Base-by-base conservation (phyloP, 1,140 invertebrate species). In the Ericerus pela region DNA sequence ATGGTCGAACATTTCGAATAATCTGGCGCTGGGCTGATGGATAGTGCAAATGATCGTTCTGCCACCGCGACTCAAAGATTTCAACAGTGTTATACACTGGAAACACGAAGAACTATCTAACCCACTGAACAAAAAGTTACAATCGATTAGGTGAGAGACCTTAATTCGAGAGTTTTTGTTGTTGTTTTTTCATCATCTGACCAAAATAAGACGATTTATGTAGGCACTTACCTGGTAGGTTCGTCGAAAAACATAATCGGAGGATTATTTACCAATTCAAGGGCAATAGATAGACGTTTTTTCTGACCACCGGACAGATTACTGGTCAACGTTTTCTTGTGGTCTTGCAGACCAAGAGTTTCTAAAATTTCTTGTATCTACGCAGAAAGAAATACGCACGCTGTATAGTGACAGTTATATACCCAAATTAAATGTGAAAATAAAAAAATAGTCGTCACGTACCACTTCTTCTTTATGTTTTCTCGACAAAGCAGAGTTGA, bases 161-260 rank as follows among this genome's bases (percentile, higher is more conserved):
- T 36, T 36, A n/a, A 12, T 36, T 36, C 33, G n/a, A n/a, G n/a
- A n/a, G n/a, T n/a, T n/a, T n/a, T n/a, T n/a, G n/a, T n/a, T n/a
- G 5, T 41, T 16, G 16, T 16, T 16, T 41, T 41, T 16, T 5
- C 16, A 55, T 51, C 22, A 47, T 56, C 4, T 11, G 12, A 26
- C 14, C 31, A 3, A 52, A 30, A 12, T 36, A 36, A 30, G 54
- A 26, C 8, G 26, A 24, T 38, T 54, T 22, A 8, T 2, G 30
- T 5, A 43, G 31, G 18, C 16, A 30, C 20, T 67, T 60, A 76
- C 81, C 81, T 85, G 0, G 93, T 97, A 0, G 93, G 93, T 68
- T 98, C 93, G 67, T 98, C 94, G 67, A 97, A 95, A 70, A 96
- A 96, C 88, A 97, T 96, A 55, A 97, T 83, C 1, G 85, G 84